phyloP scores from a whole-genome alignment of 2,113 vertebrate genomes.

The Addax nasomaculatus region DNA sequence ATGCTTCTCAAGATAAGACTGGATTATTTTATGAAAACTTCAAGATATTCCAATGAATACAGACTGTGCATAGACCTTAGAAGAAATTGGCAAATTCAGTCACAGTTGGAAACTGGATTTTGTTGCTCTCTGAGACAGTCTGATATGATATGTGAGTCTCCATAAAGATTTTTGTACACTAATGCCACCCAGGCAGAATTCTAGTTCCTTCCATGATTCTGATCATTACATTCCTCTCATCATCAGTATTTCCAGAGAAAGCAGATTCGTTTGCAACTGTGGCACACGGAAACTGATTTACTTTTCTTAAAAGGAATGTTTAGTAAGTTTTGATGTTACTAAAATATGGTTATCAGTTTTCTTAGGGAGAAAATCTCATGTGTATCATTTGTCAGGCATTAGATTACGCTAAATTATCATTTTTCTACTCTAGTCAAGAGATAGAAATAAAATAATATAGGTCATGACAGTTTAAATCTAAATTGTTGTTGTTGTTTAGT shows the following conservation, averaged over 20 bases:
- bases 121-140: not conserved
- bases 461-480: not conserved
- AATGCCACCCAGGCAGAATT: not conserved
- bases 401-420: not conserved
- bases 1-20: not conserved
- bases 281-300: not conserved
- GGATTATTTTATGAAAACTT: not conserved
- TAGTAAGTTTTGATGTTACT: constrained; percentile 20
- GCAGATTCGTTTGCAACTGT: not conserved
- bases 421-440: not conserved
- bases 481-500: not conserved
- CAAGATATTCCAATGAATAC: not conserved
- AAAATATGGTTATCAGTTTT: constrained; percentile 19
- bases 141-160: not conserved
- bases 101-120: not conserved
- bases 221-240: not conserved
- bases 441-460: not conserved
- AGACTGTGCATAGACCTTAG: not conserved
- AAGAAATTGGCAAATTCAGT: not conserved
- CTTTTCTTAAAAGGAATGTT: not conserved
- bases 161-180: not conserved
- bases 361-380: not conserved
- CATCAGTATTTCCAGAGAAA: not conserved
- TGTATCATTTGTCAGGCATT: not conserved
- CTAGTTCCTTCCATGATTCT: not conserved